A percentile compares a stretch with the other conserved stretches of the same genome.
These are phyloP conservation scores for Zeuzera pyrina DNA, from an alignment of 2,888 invertebrate species.

Conservation along the genomic window DNA sequence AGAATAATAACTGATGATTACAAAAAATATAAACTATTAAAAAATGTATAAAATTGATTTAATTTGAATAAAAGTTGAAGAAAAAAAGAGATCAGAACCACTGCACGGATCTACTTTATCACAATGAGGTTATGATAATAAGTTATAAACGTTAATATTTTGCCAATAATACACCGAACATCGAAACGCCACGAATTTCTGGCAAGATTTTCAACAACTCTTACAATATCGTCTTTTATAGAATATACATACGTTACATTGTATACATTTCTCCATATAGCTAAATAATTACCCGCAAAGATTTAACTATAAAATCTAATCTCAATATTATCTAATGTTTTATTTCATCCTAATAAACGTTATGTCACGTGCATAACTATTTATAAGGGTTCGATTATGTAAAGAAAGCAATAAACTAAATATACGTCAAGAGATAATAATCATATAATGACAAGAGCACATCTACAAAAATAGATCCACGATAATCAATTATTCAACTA, in stretches of 20 bases:
- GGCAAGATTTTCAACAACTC: slow-evolving; percentile 62
- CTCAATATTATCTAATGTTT: slow-evolving; percentile 39
- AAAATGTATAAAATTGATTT: slow-evolving; percentile 15
- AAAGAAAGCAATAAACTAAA: slow-evolving; percentile 17
- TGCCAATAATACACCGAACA: slow-evolving; percentile 59
- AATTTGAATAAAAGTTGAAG: slow-evolving; percentile 9
- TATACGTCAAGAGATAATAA: slow-evolving; percentile 23
- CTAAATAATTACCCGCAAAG: slow-evolving; percentile 54
- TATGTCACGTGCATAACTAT: slow-evolving; percentile 33
- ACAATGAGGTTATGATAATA: slow-evolving; percentile 49
- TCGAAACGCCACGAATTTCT: slow-evolving; percentile 49
- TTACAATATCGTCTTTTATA: slow-evolving; percentile 31
- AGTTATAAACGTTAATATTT: slow-evolving; percentile 31
- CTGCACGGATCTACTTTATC: slow-evolving; percentile 51
- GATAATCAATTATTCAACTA: slow-evolving; percentile 22
- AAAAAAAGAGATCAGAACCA: slow-evolving; percentile 12
- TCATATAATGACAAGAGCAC: slow-evolving; percentile 26
- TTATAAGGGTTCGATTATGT: slow-evolving; percentile 27
- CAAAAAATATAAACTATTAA: slow-evolving; percentile 14
- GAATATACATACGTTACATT: slow-evolving; percentile 47
- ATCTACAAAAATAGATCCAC: slow-evolving; percentile 39
- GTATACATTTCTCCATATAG: slow-evolving; percentile 53
- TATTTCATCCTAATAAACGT: slow-evolving; percentile 36
- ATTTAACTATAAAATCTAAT: slow-evolving; percentile 64
- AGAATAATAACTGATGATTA: neutral